phyloP scores from a whole-genome alignment of 2,888 invertebrate genomes.

The Ennomos erosarius region DNA sequence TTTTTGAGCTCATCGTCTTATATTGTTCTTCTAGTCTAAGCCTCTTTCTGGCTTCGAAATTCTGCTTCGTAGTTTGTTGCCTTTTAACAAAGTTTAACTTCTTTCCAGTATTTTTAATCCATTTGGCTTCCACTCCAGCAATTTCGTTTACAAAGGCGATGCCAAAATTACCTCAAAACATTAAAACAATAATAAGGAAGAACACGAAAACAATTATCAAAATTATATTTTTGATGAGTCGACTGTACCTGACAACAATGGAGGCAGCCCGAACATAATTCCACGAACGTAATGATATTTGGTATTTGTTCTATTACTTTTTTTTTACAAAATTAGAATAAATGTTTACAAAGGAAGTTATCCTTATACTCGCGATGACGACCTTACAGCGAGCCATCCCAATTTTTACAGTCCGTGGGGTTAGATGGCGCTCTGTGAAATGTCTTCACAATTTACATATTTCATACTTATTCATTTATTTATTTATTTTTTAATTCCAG shows the following conservation, averaged over 20 bases:
- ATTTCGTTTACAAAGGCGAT: constrained; percentile 35
- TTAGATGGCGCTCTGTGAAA: too few relatives aligned
- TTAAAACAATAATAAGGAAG: constrained; percentile 19
- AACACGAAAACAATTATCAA: constrained; percentile 30
- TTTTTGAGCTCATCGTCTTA: too few relatives aligned
- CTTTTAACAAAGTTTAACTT: too few relatives aligned
- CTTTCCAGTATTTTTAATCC: neutral
- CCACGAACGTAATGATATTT: constrained; percentile 38
- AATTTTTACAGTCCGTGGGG: too few relatives aligned
- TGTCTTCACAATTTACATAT: too few relatives aligned
- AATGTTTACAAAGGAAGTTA: constrained; percentile 36
- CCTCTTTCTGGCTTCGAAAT: too few relatives aligned
- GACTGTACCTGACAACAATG: constrained; percentile 31
- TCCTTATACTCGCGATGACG: constrained; percentile 32
- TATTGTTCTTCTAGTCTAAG: too few relatives aligned
- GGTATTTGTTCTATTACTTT: constrained; percentile 38
- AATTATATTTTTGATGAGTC: constrained; percentile 32
- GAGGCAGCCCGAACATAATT: constrained; percentile 29
- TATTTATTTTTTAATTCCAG: too few relatives aligned
- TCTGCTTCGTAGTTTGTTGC: too few relatives aligned
- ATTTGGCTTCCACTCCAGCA: constrained; percentile 2
- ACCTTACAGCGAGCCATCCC: constrained; percentile 16
- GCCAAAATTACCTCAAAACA: constrained; percentile 23
- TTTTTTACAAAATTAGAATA: constrained; percentile 33
- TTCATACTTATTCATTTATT: too few relatives aligned